phyloP scores from a whole-genome alignment of 2,888 invertebrate genomes.

The Coelopa pilipes region DNA sequence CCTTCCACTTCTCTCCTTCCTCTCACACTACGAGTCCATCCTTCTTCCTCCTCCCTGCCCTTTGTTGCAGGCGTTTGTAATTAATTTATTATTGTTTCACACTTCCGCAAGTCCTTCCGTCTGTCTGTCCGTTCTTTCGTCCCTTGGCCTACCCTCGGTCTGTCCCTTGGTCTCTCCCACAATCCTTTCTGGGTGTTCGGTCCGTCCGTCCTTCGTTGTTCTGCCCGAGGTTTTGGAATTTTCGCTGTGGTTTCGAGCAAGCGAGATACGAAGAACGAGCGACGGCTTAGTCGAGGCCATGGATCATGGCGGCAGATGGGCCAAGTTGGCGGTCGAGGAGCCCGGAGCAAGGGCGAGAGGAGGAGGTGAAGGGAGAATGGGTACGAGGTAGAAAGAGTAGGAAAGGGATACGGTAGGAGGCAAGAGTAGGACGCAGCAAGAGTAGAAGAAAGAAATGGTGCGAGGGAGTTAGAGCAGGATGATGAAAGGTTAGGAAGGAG shows the following conservation, averaged over 20 bases:
- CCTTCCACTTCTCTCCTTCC: conserved; percentile 26
- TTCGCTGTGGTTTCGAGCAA: no score
- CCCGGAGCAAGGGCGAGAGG: no score
- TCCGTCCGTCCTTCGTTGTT: not conserved
- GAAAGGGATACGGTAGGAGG: no score
- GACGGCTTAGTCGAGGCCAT: not conserved
- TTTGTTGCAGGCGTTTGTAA: conserved; percentile 52
- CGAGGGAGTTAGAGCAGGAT: no score
- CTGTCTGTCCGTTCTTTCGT: conserved; percentile 32
- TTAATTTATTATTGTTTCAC: conserved; percentile 65
- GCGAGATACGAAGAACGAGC: no score
- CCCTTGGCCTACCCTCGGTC: conserved; percentile 29
- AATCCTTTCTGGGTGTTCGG: not conserved
- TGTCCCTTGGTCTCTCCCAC: not conserved
- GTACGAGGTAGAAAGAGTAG: no score
- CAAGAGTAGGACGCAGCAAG: no score
- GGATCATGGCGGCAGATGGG: conserved; percentile 21
- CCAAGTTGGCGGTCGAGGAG: conserved; percentile 3
- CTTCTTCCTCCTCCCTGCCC: conserved; percentile 32
- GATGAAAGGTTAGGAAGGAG: no score
- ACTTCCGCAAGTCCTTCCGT: conserved; percentile 49
- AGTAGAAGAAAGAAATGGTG: no score
- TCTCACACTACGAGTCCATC: not conserved
- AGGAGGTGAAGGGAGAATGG: no score
- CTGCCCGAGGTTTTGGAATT: not conserved